Evolutionary conservation across 2,113 vertebrate genomes (phyloP).

Genomic region (Lathamus discolor): DNA sequence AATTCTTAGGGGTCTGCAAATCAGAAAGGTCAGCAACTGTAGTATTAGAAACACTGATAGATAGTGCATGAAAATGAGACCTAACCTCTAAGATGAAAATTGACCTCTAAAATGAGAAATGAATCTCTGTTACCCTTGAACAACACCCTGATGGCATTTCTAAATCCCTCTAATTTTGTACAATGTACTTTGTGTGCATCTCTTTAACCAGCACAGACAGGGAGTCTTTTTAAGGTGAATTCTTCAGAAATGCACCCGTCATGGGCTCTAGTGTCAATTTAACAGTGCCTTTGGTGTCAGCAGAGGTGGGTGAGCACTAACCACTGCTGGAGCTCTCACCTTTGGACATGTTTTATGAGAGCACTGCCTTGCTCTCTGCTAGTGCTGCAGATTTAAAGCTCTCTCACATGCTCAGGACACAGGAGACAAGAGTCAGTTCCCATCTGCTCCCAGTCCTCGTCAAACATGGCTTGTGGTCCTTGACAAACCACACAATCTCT

Average conservation of each 20-base stretch:
- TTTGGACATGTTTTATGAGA: fast-evolving
- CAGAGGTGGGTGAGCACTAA: neutral
- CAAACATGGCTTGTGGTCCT: neutral
- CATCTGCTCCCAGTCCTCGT: neutral
- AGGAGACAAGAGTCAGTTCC: neutral
- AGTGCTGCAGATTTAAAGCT: neutral
- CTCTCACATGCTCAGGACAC: neutral
- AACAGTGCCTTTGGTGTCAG: neutral
- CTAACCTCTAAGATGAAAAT: conserved; percentile 34
- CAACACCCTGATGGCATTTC: conserved; percentile 13
- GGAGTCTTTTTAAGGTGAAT: neutral
- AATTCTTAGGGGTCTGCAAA: conserved; percentile 53
- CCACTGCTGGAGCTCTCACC: neutral
- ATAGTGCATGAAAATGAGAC: conserved; percentile 61
- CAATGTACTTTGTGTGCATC: neutral
- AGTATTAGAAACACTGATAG: conserved; percentile 41
- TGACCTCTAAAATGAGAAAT: conserved; percentile 52
- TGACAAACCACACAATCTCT: neutral
- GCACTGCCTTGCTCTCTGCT: neutral
- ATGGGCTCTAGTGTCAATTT: neutral
- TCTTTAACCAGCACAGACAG: fast-evolving
- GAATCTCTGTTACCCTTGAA: conserved; percentile 14
- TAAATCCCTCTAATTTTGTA: neutral
- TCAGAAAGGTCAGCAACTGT: conserved; percentile 40
- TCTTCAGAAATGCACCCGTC: neutral